phyloP scores from a whole-genome alignment of 64 coral and sea anemone genomes.

The Actinia equina region DNA sequence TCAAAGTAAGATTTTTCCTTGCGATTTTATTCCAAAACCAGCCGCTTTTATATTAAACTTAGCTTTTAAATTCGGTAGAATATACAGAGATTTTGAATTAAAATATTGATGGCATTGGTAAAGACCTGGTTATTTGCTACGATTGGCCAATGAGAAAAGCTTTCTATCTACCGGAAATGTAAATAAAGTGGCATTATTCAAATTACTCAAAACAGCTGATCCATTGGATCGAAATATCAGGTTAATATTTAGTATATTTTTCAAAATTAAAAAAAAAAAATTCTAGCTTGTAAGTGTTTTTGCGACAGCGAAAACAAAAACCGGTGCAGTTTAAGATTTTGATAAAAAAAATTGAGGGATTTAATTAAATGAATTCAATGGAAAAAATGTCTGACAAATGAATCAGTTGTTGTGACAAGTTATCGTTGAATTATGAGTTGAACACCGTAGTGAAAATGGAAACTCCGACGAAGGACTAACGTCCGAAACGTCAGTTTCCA shows the following conservation, averaged over 20 bases:
- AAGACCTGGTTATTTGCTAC: neutral
- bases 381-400: neutral
- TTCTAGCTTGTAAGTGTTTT: too few relatives aligned
- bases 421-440: too few relatives aligned
- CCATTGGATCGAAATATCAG: neutral
- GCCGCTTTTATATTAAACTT: too few relatives aligned
- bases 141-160: neutral
- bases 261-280: too few relatives aligned
- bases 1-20: neutral
- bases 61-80: neutral
- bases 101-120: neutral
- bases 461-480: too few relatives aligned
- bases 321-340: neutral
- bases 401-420: neutral
- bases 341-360: neutral
- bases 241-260: neutral
- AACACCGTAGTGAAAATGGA: too few relatives aligned
- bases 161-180: neutral
- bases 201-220: neutral
- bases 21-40: neutral
- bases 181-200: constrained; percentile 1
- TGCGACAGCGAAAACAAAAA: neutral
- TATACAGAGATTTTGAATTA: neutral
- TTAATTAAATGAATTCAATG: neutral
- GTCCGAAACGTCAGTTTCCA: too few relatives aligned